A percentile compares a stretch with the other conserved stretches of the same genome.
phyloP scores from a whole-genome alignment of 1,140 invertebrate genomes.

The Oreohelix idahoensis region DNA sequence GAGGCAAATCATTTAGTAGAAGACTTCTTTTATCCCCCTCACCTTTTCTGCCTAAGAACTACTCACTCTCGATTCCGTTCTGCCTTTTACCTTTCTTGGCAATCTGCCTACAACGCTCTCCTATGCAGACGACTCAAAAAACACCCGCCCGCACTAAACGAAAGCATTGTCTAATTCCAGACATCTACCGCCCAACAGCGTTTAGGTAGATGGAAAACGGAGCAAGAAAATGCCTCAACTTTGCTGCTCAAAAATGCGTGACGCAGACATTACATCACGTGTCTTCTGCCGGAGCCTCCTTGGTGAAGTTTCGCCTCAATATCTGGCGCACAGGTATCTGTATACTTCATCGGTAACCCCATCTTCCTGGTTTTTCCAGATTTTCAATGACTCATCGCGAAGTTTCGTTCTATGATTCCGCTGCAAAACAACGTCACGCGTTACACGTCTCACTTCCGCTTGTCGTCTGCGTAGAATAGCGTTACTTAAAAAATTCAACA shows the following conservation, averaged over 20 bases:
- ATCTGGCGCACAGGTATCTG: neutral
- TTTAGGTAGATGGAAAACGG: neutral
- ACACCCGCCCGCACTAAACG: neutral
- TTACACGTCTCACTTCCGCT: too few species aligned
- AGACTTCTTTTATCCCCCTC: neutral
- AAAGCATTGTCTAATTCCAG: neutral
- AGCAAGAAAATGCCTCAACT: neutral
- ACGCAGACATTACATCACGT: neutral
- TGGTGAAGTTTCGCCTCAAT: neutral
- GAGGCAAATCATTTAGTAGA: too few species aligned
- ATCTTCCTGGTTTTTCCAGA: slow-evolving; percentile 2
- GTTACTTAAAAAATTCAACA: too few species aligned
- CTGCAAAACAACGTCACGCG: too few species aligned
- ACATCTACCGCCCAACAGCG: neutral
- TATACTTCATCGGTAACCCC: neutral
- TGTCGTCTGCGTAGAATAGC: too few species aligned
- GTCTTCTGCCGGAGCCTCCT: neutral
- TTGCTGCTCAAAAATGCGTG: neutral
- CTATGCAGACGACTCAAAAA: neutral
- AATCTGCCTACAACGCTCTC: neutral
- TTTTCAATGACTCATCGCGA: neutral
- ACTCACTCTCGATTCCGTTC: neutral
- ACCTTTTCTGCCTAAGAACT: neutral
- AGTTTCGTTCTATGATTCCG: neutral
- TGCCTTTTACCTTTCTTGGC: neutral